These are phyloP conservation scores for Poeciliopsis retropinna DNA, from an alignment of 2,113 vertebrate species.

Conservation along the genomic window DNA sequence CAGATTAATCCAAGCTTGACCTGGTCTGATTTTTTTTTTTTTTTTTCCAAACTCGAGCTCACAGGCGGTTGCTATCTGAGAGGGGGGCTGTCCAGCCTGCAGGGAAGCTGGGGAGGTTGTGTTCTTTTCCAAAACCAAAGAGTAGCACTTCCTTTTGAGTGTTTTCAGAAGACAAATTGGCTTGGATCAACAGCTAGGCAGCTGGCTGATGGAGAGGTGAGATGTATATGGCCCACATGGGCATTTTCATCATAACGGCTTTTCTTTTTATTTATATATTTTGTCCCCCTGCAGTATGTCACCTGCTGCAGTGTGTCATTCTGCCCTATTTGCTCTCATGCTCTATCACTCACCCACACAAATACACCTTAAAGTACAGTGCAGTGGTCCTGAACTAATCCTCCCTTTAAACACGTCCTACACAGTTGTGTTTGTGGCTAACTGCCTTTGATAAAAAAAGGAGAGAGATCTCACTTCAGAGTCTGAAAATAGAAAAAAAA, in stretches of 20 bases:
- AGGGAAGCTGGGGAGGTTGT: conserved; percentile 30
- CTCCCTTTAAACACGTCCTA: conserved; percentile 37
- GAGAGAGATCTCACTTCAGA: conserved; percentile 50
- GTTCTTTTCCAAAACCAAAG: conserved; percentile 51
- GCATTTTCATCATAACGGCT: conserved; percentile 59
- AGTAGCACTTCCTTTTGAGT: conserved; percentile 59
- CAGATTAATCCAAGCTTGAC: conserved; percentile 69
- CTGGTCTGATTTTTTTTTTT: conserved; percentile 21
- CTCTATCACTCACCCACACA: conserved; percentile 54
- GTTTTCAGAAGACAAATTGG: conserved; percentile 63
- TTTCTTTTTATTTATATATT: conserved; percentile 31
- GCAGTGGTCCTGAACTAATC: conserved; percentile 50
- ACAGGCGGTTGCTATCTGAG: conserved; percentile 55
- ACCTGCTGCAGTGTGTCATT: conserved; percentile 63
- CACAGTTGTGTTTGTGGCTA: conserved; percentile 55
- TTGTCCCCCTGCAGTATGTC: conserved; percentile 33
- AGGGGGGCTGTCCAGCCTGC: conserved; percentile 26
- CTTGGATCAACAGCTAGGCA: conserved; percentile 65
- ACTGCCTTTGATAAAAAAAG: conserved; percentile 25
- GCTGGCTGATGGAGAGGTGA: conserved; percentile 66
- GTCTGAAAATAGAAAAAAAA: conserved; percentile 35
- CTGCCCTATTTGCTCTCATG: conserved; percentile 33
- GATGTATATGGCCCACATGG: conserved; percentile 47
- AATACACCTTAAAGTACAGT: conserved; percentile 19
- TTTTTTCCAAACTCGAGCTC: conserved; percentile 7